Base-by-base conservation (phyloP, 2,888 invertebrate genomes). In the Drosophila percnosoma region DNA sequence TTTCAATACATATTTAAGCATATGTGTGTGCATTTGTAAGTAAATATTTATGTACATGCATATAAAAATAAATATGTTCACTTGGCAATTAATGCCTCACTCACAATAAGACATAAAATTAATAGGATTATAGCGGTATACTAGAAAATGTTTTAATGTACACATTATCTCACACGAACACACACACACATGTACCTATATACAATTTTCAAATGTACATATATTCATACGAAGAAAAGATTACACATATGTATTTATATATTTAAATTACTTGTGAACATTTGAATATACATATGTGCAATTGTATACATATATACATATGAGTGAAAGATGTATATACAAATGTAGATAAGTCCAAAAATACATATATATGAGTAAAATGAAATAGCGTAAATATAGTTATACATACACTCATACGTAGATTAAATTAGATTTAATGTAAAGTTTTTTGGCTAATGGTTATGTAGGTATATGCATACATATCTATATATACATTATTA, bases 211-310 rank as follows among this genome's bases (percentile, higher is more conserved):
- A 10, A 18, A 42, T 29, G 18, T 34, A 33, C 11, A 27, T 36
- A 42, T 15, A 45, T 31, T 10, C 2, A 15, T 8, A 33, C n/a
- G 31, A 48, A 61, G 51, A 54, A 61, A 70, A 57, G 53, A 40
- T 61, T 51, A 33, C 38, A 62, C 2, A 54, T 51, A 40, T 55
- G 29, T 40, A 34, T 13, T 40, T 59, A 31, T 33, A 48, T 38
- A 10, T 49, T 8, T 48, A 21, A 24, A 15, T 15, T 24, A 15
- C 21, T 24, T 36, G 10, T 11, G 18, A 29, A 55, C 15, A 33
- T 21, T n/a, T 29, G 21, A 4, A 33, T 33, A 33, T 58, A 54
- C 36, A 7, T 57, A 11, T 45, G 40, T 40, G 5, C n/a, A 34
- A 4, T 13, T 34, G 7, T 34, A 54, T 8, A 15, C 31, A n/a